phyloP scores from a whole-genome alignment of 2,113 vertebrate genomes.

The Telmatochromis brichardi region DNA sequence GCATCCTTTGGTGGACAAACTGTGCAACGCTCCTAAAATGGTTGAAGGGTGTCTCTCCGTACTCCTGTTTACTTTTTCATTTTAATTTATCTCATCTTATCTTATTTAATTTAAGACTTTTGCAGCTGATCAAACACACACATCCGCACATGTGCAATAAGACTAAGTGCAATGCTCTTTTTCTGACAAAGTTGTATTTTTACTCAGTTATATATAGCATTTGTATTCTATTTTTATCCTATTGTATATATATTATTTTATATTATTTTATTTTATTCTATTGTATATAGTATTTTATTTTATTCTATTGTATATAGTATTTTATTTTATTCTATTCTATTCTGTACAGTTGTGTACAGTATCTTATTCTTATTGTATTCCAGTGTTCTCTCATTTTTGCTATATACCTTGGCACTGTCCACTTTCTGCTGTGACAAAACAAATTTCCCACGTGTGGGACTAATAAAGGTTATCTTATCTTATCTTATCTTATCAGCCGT shows the following conservation, averaged over 20 bases:
- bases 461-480: neutral
- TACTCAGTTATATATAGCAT: neutral
- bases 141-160: neutral
- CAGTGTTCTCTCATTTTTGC: neutral
- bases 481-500: neutral
- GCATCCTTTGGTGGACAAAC: neutral
- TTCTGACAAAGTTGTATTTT: neutral
- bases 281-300: neutral
- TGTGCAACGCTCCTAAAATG: neutral
- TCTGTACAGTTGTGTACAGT: neutral
- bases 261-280: neutral
- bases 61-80: neutral
- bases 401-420: neutral
- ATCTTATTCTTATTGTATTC: neutral
- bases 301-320: neutral
- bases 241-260: neutral
- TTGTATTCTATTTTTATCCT: neutral
- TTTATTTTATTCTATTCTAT: neutral
- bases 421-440: neutral
- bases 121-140: neutral
- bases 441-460: neutral
- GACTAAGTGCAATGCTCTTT: neutral
- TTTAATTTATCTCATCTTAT: neutral
- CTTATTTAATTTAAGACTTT: neutral
- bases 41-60: neutral